These are phyloP conservation scores for Cathartes aura DNA, from an alignment of 2,113 vertebrate species.

Conservation along the genomic window DNA sequence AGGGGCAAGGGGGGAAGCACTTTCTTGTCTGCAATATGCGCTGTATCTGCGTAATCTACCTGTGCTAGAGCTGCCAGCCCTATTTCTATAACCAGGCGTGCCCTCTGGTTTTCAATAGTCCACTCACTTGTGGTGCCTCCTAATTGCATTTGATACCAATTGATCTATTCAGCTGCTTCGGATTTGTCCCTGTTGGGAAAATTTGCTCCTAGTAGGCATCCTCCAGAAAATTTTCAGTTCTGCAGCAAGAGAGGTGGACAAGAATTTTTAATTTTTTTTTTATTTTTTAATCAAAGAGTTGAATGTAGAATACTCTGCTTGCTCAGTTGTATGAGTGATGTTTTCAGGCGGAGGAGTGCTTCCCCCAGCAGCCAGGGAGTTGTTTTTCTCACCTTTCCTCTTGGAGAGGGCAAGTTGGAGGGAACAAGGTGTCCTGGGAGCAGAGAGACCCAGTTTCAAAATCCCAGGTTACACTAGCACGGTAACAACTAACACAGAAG, in stretches of 20 bases:
- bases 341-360: not conserved
- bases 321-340: not conserved
- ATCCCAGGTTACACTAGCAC: not conserved
- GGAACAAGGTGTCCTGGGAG: not conserved
- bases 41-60: not conserved
- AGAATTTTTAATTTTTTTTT: not conserved
- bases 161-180: not conserved
- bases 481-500: not conserved
- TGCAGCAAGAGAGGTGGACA: not conserved
- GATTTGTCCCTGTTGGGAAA: not conserved
- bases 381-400: not conserved
- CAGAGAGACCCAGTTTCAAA: not conserved
- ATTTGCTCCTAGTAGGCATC: not conserved
- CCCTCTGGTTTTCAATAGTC: not conserved
- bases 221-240: not conserved
- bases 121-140: not conserved
- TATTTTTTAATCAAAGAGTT: not conserved
- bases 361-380: not conserved
- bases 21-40: rapidly evolving
- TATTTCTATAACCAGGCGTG: not conserved
- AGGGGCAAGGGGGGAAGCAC: not conserved
- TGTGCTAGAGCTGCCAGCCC: not conserved
- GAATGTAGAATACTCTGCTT: not conserved
- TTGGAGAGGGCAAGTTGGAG: not conserved
- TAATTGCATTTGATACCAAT: not conserved